These are phyloP conservation scores for Andrena bucephala DNA, from an alignment of 2,888 invertebrate genomes.

Conservation along the genomic window DNA sequence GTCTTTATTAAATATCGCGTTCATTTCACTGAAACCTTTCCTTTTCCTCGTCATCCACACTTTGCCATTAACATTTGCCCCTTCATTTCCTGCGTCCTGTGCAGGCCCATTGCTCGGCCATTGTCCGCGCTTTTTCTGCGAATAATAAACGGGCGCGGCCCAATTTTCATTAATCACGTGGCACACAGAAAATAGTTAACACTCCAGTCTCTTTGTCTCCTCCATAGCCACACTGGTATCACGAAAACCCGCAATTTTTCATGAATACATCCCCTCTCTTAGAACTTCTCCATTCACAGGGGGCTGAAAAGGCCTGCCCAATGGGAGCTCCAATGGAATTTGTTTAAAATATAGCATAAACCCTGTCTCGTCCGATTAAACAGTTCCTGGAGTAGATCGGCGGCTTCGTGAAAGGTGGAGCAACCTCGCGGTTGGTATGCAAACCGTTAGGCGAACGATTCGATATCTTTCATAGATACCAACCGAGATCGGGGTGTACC, in stretches of 20 bases:
- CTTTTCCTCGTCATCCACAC: neutral
- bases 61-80: neutral
- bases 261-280: neutral
- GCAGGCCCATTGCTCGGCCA: slow-evolving; percentile 43
- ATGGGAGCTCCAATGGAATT: neutral
- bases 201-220: neutral
- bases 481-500: neutral
- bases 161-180: slow-evolving; percentile 36
- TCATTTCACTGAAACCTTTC: neutral
- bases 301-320: neutral
- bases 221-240: neutral
- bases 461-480: slow-evolving; percentile 46
- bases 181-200: neutral
- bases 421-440: slow-evolving; percentile 69
- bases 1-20: too few species aligned
- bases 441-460: slow-evolving; percentile 51
- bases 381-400: neutral
- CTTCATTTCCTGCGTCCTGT: slow-evolving; percentile 57
- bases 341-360: too few species aligned
- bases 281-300: neutral
- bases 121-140: slow-evolving; percentile 56
- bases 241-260: neutral
- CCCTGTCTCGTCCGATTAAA: neutral
- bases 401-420: slow-evolving; percentile 64
- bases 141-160: slow-evolving; percentile 58